Evolutionary conservation across 2,888 invertebrate species (phyloP).

Genomic region (Limnephilus auricula): DNA sequence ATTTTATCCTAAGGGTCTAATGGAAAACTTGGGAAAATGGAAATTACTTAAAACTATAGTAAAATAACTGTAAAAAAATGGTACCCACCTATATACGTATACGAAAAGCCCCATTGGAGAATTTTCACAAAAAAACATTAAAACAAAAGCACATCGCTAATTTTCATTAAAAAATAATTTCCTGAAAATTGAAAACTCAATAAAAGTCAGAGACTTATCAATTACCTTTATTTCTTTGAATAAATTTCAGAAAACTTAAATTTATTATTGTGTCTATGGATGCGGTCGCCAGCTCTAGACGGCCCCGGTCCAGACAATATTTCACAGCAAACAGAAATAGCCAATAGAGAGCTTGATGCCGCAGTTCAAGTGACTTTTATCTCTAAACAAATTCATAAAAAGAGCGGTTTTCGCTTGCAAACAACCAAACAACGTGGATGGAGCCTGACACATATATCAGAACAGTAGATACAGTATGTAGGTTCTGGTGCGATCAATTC

Average conservation of each 20-base stretch:
- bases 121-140: no score
- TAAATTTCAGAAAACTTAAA: background rate
- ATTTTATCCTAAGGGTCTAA: no score
- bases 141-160: no score
- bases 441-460: background rate
- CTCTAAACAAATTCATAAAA: conserved; percentile 56
- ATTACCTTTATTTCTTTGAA: background rate
- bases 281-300: background rate
- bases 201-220: background rate
- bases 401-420: conserved; percentile 42
- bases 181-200: background rate
- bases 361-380: conserved; percentile 59
- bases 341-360: conserved; percentile 49
- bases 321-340: conserved; percentile 45
- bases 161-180: background rate
- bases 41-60: no score
- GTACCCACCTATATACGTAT: no score
- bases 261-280: background rate
- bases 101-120: no score
- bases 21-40: no score
- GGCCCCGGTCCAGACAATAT: conserved; percentile 21
- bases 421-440: background rate
- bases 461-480: background rate
- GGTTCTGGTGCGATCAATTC: background rate
- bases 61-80: no score